Evolutionary conservation across 2,113 vertebrate genomes (phyloP).

Genomic region (Paratilapia polleni): DNA sequence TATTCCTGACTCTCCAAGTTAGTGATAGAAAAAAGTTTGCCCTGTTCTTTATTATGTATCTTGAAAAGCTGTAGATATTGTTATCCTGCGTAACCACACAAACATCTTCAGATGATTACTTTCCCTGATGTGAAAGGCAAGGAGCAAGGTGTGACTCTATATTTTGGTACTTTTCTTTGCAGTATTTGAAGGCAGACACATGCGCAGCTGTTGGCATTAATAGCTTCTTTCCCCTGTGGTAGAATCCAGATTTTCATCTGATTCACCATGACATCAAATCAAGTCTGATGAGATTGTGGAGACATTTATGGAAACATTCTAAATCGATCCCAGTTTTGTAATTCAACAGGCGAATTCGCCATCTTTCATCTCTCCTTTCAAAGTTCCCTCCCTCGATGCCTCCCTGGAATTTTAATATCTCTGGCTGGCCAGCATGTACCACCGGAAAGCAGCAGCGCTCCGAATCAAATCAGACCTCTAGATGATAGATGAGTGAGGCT

Average conservation of each 20-base stretch:
- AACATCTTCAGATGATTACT: conserved; percentile 26
- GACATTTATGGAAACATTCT: conserved; percentile 77
- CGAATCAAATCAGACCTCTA: conserved; percentile 69
- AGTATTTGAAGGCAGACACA: conserved; percentile 33
- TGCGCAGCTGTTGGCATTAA: conserved; percentile 67
- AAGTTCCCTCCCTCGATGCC: conserved; percentile 64
- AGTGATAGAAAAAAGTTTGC: conserved; percentile 7
- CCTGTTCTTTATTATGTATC: background rate
- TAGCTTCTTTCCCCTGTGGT: conserved; percentile 51
- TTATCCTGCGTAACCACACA: conserved; percentile 7
- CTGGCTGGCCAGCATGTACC: conserved; percentile 41
- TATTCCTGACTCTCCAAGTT: background rate
- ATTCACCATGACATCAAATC: conserved; percentile 70
- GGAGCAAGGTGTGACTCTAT: conserved; percentile 44
- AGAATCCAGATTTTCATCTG: conserved; percentile 68
- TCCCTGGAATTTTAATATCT: conserved; percentile 74
- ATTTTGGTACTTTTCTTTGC: conserved; percentile 10
- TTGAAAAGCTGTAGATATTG: conserved; percentile 8
- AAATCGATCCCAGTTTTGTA: conserved; percentile 72
- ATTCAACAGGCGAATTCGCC: conserved; percentile 72
- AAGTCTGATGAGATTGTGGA: conserved; percentile 71
- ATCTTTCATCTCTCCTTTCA: conserved; percentile 75
- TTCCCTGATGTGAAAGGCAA: conserved; percentile 25
- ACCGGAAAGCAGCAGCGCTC: conserved; percentile 52
- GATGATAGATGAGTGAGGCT: conserved; percentile 73